Evolutionary conservation across 23 tunicate genomes (phyloP).

Genomic region (Phallusia fumigata): DNA sequence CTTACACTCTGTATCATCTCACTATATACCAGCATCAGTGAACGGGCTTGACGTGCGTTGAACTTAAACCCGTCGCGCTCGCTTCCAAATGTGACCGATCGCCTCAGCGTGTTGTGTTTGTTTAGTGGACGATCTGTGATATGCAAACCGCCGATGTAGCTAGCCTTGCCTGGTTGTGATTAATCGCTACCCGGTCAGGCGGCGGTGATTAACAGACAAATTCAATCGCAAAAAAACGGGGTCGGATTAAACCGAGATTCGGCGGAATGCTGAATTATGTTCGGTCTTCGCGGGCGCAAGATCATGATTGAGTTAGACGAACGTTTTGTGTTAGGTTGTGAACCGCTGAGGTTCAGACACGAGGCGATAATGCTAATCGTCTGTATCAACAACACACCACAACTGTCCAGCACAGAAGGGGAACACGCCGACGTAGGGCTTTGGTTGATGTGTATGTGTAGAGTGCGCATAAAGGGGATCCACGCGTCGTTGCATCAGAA

Average conservation of each 20-base stretch:
- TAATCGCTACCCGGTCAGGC: not conserved
- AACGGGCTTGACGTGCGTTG: too few relatives aligned
- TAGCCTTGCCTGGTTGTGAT: not conserved
- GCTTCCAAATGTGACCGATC: not conserved
- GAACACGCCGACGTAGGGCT: not conserved
- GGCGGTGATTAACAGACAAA: not conserved
- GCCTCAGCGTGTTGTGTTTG: not conserved
- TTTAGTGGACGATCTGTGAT: not conserved
- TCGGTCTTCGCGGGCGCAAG: not conserved
- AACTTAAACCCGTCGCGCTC: too few relatives aligned
- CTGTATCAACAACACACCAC: not conserved
- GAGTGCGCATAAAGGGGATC: too few relatives aligned
- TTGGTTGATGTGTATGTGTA: too few relatives aligned
- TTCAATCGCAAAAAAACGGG: not conserved
- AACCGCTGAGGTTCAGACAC: not conserved
- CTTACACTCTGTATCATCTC: too few relatives aligned
- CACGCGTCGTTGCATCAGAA: too few relatives aligned
- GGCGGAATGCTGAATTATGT: not conserved
- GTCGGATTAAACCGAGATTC: constrained; percentile 2
- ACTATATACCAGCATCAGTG: too few relatives aligned
- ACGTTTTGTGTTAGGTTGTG: not conserved
- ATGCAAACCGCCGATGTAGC: not conserved
- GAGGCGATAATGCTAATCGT: not conserved
- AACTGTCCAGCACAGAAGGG: not conserved
- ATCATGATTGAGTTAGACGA: not conserved